Percentiles rank a stretch among this genome's conserved stretches.
phyloP scores from a whole-genome alignment of 2,113 vertebrate genomes.

The Psittacus erithacus region DNA sequence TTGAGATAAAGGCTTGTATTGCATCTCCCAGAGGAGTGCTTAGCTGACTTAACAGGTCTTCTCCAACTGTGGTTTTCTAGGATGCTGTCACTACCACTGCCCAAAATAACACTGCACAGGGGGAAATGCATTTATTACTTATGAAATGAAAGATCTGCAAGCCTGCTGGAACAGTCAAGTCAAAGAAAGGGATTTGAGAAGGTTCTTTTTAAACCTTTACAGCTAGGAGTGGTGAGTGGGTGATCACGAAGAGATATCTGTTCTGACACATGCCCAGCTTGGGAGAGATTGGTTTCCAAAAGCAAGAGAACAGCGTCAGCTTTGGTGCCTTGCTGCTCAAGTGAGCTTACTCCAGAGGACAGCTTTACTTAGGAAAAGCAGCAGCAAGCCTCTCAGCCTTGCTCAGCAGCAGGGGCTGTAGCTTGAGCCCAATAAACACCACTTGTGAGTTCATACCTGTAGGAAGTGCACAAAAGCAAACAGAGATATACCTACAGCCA shows the following conservation, averaged over 20 bases:
- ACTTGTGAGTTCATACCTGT: neutral
- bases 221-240: fast-evolving
- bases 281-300: neutral
- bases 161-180: neutral
- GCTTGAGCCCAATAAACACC: neutral
- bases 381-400: neutral
- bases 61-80: neutral
- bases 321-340: neutral
- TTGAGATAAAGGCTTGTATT: neutral
- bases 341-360: neutral
- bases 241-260: neutral
- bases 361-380: neutral
- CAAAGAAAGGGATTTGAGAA: neutral
- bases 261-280: neutral
- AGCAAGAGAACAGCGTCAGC: neutral
- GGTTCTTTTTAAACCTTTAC: neutral
- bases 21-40: neutral
- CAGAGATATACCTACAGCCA: neutral
- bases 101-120: neutral
- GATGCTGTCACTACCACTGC: neutral
- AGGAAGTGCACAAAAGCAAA: neutral
- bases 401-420: neutral
- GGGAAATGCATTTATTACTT: neutral
- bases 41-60: neutral
- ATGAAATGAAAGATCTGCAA: neutral